Conservation (phyloP, 2,888 invertebrate genomes). For the Rhagonycha fulva region DNA sequence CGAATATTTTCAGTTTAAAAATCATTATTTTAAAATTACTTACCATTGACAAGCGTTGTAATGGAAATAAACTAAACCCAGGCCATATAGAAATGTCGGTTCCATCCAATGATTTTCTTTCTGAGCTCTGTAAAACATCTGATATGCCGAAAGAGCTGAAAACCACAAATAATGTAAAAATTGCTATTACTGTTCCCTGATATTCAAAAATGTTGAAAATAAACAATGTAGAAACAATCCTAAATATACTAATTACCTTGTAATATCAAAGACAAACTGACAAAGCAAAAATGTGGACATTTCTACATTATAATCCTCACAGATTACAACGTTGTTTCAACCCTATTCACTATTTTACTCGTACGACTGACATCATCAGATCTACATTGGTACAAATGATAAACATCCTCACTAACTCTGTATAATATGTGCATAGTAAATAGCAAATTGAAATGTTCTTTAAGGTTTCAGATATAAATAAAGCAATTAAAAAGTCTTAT, state of each 20-base stretch:
- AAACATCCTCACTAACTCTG: too few species aligned
- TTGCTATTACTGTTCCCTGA: background rate
- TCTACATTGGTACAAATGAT: too few species aligned
- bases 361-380: too few species aligned
- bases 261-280: background rate
- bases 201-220: background rate
- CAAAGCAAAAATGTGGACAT: background rate
- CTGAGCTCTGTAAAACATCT: conserved; percentile 83
- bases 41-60: conserved; percentile 95
- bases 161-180: conserved; percentile 37
- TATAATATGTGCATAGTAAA: too few species aligned
- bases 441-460: too few species aligned
- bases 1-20: background rate
- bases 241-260: background rate
- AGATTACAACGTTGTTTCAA: too few species aligned
- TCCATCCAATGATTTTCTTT: conserved; percentile 84
- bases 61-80: conserved; percentile 95
- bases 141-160: conserved; percentile 95
- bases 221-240: background rate
- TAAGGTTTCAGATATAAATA: too few species aligned
- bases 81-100: conserved; percentile 88
- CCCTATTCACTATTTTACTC: too few species aligned
- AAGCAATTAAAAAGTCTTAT: too few species aligned
- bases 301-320: too few species aligned
- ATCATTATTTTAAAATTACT: conserved; percentile 56